phyloP scores from a whole-genome alignment of 2,113 vertebrate species.

The Calidris pygmaea region DNA sequence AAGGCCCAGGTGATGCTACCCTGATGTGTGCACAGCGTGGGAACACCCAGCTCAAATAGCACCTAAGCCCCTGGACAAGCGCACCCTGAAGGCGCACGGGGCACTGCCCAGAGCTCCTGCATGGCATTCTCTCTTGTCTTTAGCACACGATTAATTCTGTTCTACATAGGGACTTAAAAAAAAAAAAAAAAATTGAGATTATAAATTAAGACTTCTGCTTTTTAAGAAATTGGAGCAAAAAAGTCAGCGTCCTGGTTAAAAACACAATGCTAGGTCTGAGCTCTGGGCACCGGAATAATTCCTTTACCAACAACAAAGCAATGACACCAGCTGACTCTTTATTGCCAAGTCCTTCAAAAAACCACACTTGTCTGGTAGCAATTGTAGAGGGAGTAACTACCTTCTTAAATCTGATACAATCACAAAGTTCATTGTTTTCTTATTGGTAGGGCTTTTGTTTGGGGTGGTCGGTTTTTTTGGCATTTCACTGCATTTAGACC shows the following conservation, averaged over 20 bases:
- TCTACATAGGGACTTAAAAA: neutral
- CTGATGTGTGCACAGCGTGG: neutral
- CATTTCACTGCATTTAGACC: neutral
- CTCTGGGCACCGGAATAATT: neutral
- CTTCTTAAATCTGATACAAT: neutral
- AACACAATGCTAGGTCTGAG: neutral
- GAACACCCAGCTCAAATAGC: neutral
- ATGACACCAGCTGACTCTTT: neutral
- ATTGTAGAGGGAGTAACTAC: neutral
- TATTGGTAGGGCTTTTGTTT: neutral
- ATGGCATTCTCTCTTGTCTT: neutral
- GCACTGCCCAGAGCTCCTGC: accelerated
- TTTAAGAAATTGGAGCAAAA: neutral
- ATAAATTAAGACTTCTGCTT: neutral
- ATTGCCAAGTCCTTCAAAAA: neutral
- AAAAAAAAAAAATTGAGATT: neutral
- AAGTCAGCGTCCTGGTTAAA: neutral
- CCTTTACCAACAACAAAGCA: neutral
- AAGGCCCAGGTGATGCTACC: neutral
- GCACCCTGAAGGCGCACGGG: neutral
- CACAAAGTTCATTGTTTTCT: neutral
- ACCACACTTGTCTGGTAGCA: neutral
- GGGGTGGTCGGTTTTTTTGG: neutral
- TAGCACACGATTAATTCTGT: neutral
- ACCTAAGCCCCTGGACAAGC: neutral